These are phyloP conservation scores for Leistus spinibarbis DNA, from an alignment of 2,888 invertebrate species.

Conservation along the genomic window DNA sequence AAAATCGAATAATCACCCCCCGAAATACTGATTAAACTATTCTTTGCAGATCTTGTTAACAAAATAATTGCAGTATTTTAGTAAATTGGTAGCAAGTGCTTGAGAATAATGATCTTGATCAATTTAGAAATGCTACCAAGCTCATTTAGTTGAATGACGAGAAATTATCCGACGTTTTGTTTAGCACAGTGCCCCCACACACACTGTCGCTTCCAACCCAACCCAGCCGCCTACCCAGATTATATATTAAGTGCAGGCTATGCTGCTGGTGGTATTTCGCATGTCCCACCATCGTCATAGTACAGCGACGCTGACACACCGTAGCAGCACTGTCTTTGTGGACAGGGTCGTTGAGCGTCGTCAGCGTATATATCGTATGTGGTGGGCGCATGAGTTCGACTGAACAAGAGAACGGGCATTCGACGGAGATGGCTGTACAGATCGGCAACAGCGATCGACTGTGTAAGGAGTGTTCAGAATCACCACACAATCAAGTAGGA, in stretches of 20 bases:
- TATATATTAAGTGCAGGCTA: background rate
- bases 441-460: slow-evolving; percentile 30
- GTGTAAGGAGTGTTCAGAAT: slow-evolving; percentile 37
- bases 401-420: background rate
- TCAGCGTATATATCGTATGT: slow-evolving; percentile 7
- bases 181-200: too few relatives aligned
- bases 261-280: background rate
- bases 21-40: too few relatives aligned
- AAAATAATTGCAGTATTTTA: too few relatives aligned
- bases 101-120: too few relatives aligned
- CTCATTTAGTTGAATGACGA: too few relatives aligned
- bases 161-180: too few relatives aligned
- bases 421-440: background rate
- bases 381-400: background rate
- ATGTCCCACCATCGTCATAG: background rate
- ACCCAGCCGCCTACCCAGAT: background rate
- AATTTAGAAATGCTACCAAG: too few relatives aligned
- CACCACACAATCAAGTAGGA: slow-evolving; percentile 39
- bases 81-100: too few relatives aligned
- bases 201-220: too few relatives aligned
- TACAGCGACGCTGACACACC: background rate
- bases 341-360: slow-evolving; percentile 8
- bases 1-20: too few relatives aligned
- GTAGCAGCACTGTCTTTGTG: slow-evolving; percentile 4
- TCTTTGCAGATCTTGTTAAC: too few relatives aligned